Evolutionary conservation across 2,113 vertebrate genomes (phyloP).

Genomic region (Heteronetta atricapilla): DNA sequence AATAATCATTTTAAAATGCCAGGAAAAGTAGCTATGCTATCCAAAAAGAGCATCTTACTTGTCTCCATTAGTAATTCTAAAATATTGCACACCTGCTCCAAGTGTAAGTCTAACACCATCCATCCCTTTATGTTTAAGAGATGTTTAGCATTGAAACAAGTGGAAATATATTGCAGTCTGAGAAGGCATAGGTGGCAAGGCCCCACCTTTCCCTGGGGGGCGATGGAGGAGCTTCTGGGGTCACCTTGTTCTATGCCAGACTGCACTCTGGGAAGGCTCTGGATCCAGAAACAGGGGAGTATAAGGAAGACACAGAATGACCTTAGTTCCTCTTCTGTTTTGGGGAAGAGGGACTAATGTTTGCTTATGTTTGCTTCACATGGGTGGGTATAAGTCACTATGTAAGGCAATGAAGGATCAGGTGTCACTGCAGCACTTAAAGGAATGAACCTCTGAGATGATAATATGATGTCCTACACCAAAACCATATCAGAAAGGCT

Average conservation of each 20-base stretch:
- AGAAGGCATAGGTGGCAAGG: accelerated
- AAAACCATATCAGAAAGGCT: not conserved
- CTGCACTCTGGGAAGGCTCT: not conserved
- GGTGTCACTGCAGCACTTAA: not conserved
- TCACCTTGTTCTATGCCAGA: accelerated
- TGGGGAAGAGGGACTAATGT: no score
- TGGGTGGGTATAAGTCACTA: not conserved
- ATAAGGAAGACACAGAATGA: not conserved
- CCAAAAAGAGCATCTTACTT: not conserved
- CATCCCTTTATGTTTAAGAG: accelerated
- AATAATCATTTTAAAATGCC: not conserved
- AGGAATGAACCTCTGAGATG: not conserved
- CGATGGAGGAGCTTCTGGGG: not conserved
- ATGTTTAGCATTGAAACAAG: no score
- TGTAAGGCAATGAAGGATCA: not conserved
- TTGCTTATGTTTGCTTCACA: not conserved
- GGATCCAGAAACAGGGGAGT: not conserved
- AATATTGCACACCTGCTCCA: not conserved
- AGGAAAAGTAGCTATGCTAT: not conserved
- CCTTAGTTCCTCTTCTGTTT: not conserved
- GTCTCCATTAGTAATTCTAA: not conserved
- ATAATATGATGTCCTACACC: not conserved
- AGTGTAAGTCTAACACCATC: not conserved
- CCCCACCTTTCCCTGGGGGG: not conserved
- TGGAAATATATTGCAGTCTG: no score